A percentile compares a stretch with the other conserved stretches of the same genome.
These are phyloP conservation scores for Sinocyclocheilus anophthalmus DNA, from an alignment of 2,113 vertebrate genomes.

Conservation along the genomic window DNA sequence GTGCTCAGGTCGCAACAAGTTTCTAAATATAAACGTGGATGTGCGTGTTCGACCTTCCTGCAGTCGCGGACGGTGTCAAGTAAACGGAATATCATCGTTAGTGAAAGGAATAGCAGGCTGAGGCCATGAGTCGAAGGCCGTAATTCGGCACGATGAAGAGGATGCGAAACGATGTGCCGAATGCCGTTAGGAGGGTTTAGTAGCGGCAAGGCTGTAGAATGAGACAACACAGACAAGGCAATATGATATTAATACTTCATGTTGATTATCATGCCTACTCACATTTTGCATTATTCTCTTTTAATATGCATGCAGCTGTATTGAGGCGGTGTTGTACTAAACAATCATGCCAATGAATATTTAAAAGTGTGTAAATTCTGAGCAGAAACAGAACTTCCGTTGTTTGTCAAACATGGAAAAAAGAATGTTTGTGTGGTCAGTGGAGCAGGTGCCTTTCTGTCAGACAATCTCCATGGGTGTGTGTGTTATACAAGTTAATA, in stretches of 20 bases:
- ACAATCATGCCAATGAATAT: not conserved
- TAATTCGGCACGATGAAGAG: conserved; percentile 99
- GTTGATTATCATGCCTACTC: not conserved
- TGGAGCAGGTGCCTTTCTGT: conserved; percentile 41
- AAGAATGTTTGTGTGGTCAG: conserved; percentile 11
- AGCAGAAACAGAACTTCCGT: not conserved
- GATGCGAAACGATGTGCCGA: conserved; percentile 93
- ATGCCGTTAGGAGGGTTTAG: conserved; percentile 93
- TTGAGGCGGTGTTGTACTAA: not conserved
- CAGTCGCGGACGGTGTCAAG: conserved; percentile 94
- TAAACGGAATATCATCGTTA: conserved; percentile 99
- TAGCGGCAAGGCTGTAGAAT: conserved; percentile 99
- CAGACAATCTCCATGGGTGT: conserved; percentile 3
- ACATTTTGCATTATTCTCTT: not conserved
- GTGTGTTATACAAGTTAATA: conserved; percentile 58
- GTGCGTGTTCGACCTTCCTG: conserved; percentile 86
- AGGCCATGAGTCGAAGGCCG: conserved; percentile 98
- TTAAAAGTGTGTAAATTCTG: not conserved
- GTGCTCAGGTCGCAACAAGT: no score
- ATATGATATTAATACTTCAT: not conserved
- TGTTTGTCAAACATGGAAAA: not conserved
- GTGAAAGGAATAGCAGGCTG: conserved; percentile 99
- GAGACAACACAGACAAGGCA: conserved; percentile 34
- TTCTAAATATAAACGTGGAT: no score
- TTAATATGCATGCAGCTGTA: not conserved